Conservation (phyloP, 2,888 invertebrate genomes). For the Autographa gamma region DNA sequence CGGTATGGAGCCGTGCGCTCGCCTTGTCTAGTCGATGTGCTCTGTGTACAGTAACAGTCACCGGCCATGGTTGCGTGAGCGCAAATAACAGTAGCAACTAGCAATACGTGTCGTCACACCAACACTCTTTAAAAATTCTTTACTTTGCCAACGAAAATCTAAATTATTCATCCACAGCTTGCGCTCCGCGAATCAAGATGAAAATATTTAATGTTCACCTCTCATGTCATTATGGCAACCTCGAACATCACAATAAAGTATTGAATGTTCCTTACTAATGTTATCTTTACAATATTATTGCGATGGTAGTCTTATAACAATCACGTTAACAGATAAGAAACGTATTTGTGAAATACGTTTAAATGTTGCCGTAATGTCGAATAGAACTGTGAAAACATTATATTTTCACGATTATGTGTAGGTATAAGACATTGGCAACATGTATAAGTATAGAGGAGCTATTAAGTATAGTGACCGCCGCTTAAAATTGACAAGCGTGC, state of each 20-base stretch:
- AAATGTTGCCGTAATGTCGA: neutral
- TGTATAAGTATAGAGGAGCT: constrained; percentile 34
- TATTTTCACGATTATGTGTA: constrained; percentile 19
- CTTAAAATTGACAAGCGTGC: constrained; percentile 54
- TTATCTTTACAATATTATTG: constrained; percentile 33
- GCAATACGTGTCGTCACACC: constrained; percentile 56
- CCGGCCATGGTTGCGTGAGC: constrained; percentile 53
- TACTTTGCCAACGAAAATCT: constrained; percentile 56
- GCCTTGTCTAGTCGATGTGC: constrained; percentile 20
- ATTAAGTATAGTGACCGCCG: constrained; percentile 35
- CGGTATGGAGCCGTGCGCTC: constrained; percentile 20
- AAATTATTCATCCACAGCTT: constrained; percentile 35
- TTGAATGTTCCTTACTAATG: constrained; percentile 33
- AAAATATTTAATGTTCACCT: constrained; percentile 24
- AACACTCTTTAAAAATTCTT: constrained; percentile 56
- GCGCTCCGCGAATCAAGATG: constrained; percentile 30
- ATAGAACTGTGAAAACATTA: constrained; percentile 15
- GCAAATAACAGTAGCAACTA: constrained; percentile 63
- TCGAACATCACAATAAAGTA: constrained; percentile 25
- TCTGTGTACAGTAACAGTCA: constrained; percentile 26
- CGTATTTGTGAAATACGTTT: constrained; percentile 24
- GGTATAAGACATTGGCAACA: constrained; percentile 21
- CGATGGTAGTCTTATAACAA: constrained; percentile 13
- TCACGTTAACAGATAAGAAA: constrained; percentile 29
- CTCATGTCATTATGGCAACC: constrained; percentile 16